These are phyloP conservation scores for Lateolabrax maculatus DNA, from an alignment of 2,797 vertebrate species.

Conservation along the genomic window DNA sequence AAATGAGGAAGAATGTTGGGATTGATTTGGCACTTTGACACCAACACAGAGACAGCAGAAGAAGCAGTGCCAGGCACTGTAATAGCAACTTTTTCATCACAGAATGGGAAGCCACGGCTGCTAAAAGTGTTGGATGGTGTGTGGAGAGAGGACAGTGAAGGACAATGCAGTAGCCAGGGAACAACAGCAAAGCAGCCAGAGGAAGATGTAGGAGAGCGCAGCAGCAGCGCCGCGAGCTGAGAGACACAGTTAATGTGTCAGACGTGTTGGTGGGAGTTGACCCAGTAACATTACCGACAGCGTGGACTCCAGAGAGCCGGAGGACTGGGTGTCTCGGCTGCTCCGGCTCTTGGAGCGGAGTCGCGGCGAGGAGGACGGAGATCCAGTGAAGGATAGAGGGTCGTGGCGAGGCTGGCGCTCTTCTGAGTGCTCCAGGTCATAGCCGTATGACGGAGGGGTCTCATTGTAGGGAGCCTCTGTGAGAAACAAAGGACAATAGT, in stretches of 20 bases:
- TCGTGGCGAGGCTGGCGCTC: conserved; percentile 87
- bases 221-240: conserved; percentile 5
- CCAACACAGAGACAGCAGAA: background rate
- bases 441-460: conserved; percentile 87
- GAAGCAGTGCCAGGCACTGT: background rate
- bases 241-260: background rate
- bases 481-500: conserved; percentile 62
- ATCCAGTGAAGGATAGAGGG: conserved; percentile 89
- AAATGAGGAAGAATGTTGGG: background rate
- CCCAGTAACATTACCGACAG: conserved; percentile 87
- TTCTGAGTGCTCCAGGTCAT: conserved; percentile 87
- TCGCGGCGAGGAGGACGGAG: conserved; percentile 90
- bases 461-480: conserved; percentile 90
- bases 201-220: background rate
- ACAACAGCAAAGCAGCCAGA: conserved; percentile 10
- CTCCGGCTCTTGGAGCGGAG: conserved; percentile 90
- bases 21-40: background rate
- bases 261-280: conserved; percentile 18
- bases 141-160: conserved; percentile 34
- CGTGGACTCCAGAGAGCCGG: conserved; percentile 89
- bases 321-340: conserved; percentile 87
- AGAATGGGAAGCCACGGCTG: conserved; percentile 5
- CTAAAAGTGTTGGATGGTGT: conserved; percentile 5
- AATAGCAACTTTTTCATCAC: background rate
- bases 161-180: conserved; percentile 11